Percentiles rank a stretch among this genome's conserved stretches.
These are phyloP conservation scores for Pyxicephalus adspersus DNA, from an alignment of 2,113 vertebrate genomes.

Conservation along the genomic window DNA sequence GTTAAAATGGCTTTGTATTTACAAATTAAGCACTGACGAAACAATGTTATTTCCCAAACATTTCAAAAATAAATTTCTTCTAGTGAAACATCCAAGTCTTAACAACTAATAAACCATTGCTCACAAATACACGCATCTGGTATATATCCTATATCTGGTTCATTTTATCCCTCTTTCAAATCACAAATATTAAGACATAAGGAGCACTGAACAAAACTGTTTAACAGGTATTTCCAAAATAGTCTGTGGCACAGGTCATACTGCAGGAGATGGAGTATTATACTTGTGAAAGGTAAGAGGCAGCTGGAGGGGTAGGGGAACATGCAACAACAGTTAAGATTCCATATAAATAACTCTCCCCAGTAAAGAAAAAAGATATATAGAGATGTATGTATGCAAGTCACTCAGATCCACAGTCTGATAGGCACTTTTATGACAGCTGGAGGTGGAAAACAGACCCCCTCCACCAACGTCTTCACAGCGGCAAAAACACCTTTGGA, in stretches of 20 bases:
- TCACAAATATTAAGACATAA: background rate
- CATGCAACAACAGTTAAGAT: constrained; percentile 38
- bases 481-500: constrained; percentile 19
- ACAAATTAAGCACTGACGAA: too few species aligned
- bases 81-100: too few species aligned
- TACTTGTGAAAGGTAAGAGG: background rate
- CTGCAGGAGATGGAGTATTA: background rate
- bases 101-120: too few species aligned
- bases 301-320: background rate
- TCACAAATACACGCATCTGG: background rate
- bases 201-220: background rate
- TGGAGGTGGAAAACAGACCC: background rate
- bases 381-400: constrained; percentile 23
- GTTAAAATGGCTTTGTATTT: too few species aligned
- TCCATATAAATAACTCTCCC: constrained; percentile 25
- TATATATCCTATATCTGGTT: background rate
- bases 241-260: background rate
- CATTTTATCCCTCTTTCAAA: background rate
- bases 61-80: too few species aligned
- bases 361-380: constrained; percentile 35
- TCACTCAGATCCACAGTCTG: constrained; percentile 23
- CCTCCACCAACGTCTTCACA: constrained; percentile 34
- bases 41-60: too few species aligned
- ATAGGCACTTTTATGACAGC: constrained; percentile 45
- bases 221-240: background rate